phyloP scores from a whole-genome alignment of 2,888 invertebrate species.

The Trichopoda pennipes region DNA sequence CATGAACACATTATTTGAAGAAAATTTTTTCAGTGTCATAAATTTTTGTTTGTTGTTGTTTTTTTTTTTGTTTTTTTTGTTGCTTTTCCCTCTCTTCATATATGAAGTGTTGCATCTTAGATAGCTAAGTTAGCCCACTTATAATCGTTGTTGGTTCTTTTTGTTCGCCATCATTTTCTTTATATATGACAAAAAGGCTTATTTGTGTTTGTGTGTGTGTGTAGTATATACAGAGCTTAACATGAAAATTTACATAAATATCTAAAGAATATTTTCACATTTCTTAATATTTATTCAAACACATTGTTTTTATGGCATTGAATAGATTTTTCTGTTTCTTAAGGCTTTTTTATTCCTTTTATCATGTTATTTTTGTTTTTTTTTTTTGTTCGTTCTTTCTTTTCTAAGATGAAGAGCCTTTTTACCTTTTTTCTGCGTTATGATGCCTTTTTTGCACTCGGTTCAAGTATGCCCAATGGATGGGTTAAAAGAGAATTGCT shows the following conservation, averaged over 20 bases:
- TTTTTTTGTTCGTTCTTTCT: too few relatives aligned
- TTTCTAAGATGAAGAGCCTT: conserved; percentile 22
- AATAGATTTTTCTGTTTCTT: conserved; percentile 17
- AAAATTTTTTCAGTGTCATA: conserved; percentile 29
- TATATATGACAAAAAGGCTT: conserved; percentile 6
- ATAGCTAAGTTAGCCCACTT: conserved; percentile 70
- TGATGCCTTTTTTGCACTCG: conserved; percentile 51
- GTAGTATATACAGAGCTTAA: not conserved
- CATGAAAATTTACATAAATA: conserved; percentile 25
- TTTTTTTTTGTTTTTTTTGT: conserved; percentile 1
- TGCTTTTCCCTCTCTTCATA: conserved; percentile 23
- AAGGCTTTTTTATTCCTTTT: conserved; percentile 25
- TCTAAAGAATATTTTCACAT: conserved; percentile 6
- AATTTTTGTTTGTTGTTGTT: not conserved
- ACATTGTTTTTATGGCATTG: conserved; percentile 51
- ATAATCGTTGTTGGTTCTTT: conserved; percentile 46
- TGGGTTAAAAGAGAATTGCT: conserved; percentile 52
- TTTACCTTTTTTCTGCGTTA: conserved; percentile 12
- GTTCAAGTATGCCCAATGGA: conserved; percentile 64
- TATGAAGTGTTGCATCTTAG: conserved; percentile 67
- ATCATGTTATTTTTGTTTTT: not conserved
- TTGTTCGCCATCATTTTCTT: conserved; percentile 34
- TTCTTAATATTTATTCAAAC: conserved; percentile 29
- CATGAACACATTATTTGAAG: too few relatives aligned
- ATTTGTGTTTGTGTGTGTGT: not conserved